These are phyloP conservation scores for Drymonia ruficornis DNA, from an alignment of 2,888 invertebrate genomes.

Conservation along the genomic window DNA sequence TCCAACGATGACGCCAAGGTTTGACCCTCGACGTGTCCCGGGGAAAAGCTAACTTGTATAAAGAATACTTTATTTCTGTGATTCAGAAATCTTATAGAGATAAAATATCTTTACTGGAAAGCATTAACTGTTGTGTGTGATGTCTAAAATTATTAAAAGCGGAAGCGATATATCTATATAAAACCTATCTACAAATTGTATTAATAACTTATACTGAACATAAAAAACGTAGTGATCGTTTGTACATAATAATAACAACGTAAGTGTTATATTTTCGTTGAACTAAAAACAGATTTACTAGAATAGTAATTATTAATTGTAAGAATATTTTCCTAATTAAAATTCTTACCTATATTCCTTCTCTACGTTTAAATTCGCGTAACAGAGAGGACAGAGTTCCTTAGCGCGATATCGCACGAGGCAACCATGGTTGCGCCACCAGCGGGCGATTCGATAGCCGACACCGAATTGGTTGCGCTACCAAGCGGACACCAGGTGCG, in stretches of 20 bases:
- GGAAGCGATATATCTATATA: conserved; percentile 40
- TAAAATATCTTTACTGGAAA: conserved; percentile 11
- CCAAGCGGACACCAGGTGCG: too few species aligned
- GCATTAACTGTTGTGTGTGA: not conserved
- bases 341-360: too few species aligned
- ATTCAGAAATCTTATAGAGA: not conserved
- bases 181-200: conserved; percentile 43
- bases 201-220: conserved; percentile 42
- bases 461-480: too few species aligned
- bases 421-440: too few species aligned
- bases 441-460: too few species aligned
- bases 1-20: too few species aligned
- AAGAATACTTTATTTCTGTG: not conserved
- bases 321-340: too few species aligned
- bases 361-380: too few species aligned
- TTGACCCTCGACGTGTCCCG: too few species aligned
- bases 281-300: conserved; percentile 19
- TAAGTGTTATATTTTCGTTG: conserved; percentile 14
- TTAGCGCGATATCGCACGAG: too few species aligned
- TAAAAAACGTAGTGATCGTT: conserved; percentile 40
- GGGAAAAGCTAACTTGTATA: too few species aligned
- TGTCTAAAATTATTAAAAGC: conserved; percentile 35
- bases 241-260: conserved; percentile 34
- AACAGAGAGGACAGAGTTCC: too few species aligned
- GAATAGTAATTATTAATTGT: conserved; percentile 23